Percentiles rank a stretch among this genome's conserved stretches.
These are phyloP conservation scores for Orchesellides sinensis DNA, from an alignment of 2,888 invertebrate species.

Conservation along the genomic window DNA sequence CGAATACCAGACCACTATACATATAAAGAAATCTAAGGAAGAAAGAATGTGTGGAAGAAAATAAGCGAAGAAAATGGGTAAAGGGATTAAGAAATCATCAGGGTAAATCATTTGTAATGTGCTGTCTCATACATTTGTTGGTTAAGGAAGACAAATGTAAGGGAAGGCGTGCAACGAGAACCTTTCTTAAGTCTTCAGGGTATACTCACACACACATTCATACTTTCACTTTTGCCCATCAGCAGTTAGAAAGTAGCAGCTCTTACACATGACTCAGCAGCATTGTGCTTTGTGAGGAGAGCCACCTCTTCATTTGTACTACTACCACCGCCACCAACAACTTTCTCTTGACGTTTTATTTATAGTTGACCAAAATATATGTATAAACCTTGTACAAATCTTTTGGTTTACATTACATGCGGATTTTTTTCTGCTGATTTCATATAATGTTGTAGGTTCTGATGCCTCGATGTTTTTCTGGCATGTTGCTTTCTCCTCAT, in stretches of 20 bases:
- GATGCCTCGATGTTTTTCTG: conserved; percentile 22
- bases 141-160: conserved; percentile 65
- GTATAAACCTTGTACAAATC: neutral
- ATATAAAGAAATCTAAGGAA: neutral
- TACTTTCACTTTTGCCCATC: too few species aligned
- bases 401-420: conserved; percentile 1
- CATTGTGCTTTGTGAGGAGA: conserved; percentile 1
- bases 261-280: conserved; percentile 54
- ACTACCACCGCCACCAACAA: neutral
- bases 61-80: conserved; percentile 49
- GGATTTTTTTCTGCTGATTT: conserved; percentile 23
- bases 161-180: conserved; percentile 27
- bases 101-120: conserved; percentile 67
- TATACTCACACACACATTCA: conserved; percentile 21
- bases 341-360: too few species aligned
- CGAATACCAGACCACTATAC: neutral
- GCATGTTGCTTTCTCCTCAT: conserved; percentile 17
- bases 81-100: conserved; percentile 66
- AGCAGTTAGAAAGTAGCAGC: conserved; percentile 23
- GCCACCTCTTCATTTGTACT: conserved; percentile 1
- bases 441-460: conserved; percentile 1
- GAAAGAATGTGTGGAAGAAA: neutral
- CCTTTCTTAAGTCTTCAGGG: conserved; percentile 42
- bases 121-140: conserved; percentile 65
- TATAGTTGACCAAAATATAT: too few species aligned